Base-by-base conservation (phyloP, 2,113 vertebrate species). In the Colius striatus region DNA sequence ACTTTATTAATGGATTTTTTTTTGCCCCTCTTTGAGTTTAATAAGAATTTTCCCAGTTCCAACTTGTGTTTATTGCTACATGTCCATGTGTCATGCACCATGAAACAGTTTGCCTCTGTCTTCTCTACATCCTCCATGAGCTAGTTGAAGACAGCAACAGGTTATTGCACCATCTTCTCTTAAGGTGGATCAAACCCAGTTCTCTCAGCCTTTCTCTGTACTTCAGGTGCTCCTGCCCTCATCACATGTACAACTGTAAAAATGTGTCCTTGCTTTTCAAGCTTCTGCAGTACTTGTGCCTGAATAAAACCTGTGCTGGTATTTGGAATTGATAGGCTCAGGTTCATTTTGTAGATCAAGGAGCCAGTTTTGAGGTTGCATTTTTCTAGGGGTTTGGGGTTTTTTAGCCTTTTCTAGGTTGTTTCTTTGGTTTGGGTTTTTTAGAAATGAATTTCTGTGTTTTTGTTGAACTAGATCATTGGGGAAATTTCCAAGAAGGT, bases 401-500 rank as follows among this genome's bases (percentile, higher is more conserved):
- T 87, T 88, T 76, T 74, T 79, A 38, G 30, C 45, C 15, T 38
- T 73, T 80, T 51, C 41, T 75, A 61, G 13, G 11, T 6, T 10
- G 11, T 67, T 85, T 63, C 45, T 29, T 41, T 63, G 23, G 15
- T 41, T 41, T 41, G 23, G 23, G 25, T 41, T 43, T 34, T 12
- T 79, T 17, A 90, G 66, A 60, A 83, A 73, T 63, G 7, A 19
- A 85, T 58, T 90, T 43, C 19, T 67, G 6, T 97, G 34, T 94
- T 92, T 48, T 67, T 87, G 19, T 62, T 95, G 60, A 70, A 87
- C 83, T 92, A 99, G 99, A 99, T 99, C 93, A 99, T 99, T 98
- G 99, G 99, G 55, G 99, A 99, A 92, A 98, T 99, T 89, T 99
- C 99, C 21, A 99, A 99, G 97, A 99, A 99, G 72, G 99, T 99